Evolutionary conservation across 2,888 invertebrate species (phyloP), one percentile per base, ranked within the genome.

Genomic region (Tiphia femorata): DNA sequence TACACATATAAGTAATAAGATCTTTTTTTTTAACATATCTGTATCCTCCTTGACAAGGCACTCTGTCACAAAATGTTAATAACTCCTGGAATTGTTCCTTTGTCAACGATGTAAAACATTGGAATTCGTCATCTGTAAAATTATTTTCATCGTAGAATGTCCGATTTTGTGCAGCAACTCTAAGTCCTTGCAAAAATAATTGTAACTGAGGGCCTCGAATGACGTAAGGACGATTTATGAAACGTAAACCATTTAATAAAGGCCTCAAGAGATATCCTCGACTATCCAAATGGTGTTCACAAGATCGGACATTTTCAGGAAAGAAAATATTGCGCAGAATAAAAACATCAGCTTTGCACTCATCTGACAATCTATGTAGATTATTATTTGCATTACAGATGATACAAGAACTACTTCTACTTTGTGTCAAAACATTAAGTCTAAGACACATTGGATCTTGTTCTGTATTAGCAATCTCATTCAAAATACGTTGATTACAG

Each of bases 221-320:
- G n/a, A n/a, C n/a, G n/a, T n/a, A n/a, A n/a, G n/a, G n/a, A n/a
- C n/a, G n/a, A n/a, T n/a, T n/a, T n/a, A n/a, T n/a, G n/a, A n/a
- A n/a, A n/a, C n/a, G n/a, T n/a, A n/a, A n/a, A n/a, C n/a, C n/a
- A n/a, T n/a, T n/a, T n/a, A n/a, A n/a, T 2, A 59, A 41, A 16
- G 43, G 12, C 14, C 27, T 14, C n/a, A 49, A 20, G 17, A 59
- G 6, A 35, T 49, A 60, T 10, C 53, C 50, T 33, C 12, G 7
- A 16, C 55, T 30, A 55, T 60, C 50, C 19, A 59, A 42, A 52
- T 65, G 58, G 54, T 59, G 54, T 33, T n/a, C n/a, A 40, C 59
- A 59, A 29, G 50, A 64, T 17, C 33, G 58, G 1, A 64, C 56
- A 42, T 56, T 42, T 19, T 56, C 37, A 7, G 53, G 54, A 2